Evolutionary conservation across 2,888 invertebrate species (phyloP).

Genomic region (Drosophila histrio): DNA sequence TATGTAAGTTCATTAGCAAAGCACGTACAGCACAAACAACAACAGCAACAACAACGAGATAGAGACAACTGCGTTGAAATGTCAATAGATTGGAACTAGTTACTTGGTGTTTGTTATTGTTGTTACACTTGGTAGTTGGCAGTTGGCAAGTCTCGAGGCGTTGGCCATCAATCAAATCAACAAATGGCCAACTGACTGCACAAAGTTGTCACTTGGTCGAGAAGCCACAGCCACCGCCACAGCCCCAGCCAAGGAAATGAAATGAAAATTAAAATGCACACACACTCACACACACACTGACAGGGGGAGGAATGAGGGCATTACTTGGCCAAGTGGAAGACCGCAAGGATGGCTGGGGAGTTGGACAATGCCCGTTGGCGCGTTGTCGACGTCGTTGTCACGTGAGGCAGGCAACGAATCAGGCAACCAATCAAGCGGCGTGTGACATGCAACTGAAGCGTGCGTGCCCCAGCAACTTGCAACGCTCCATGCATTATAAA

Average conservation of each 20-base stretch:
- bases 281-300: constrained; percentile 6
- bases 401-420: constrained; percentile 68
- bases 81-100: constrained; percentile 16
- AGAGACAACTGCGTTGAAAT: constrained; percentile 12
- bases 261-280: constrained; percentile 72
- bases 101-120: neutral
- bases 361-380: constrained; percentile 49
- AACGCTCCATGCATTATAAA: constrained; percentile 55
- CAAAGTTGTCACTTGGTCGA: constrained; percentile 44
- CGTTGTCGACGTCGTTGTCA: constrained; percentile 36
- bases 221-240: constrained; percentile 24
- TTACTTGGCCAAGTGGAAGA: constrained; percentile 28
- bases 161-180: constrained; percentile 74
- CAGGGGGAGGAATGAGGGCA: neutral
- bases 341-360: constrained; percentile 17
- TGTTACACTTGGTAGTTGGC: constrained; percentile 16
- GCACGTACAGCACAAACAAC: constrained; percentile 1
- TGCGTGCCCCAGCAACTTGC: constrained; percentile 60
- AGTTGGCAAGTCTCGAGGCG: constrained; percentile 47
- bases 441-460: constrained; percentile 76
- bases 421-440: constrained; percentile 77
- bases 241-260: constrained; percentile 60
- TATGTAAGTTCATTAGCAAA: constrained; percentile 65
- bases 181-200: constrained; percentile 60
- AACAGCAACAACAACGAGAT: neutral